Evolutionary conservation across 2,888 invertebrate genomes (phyloP), one percentile per base, ranked within the genome.

Genomic region (Drosophila barbarae): DNA sequence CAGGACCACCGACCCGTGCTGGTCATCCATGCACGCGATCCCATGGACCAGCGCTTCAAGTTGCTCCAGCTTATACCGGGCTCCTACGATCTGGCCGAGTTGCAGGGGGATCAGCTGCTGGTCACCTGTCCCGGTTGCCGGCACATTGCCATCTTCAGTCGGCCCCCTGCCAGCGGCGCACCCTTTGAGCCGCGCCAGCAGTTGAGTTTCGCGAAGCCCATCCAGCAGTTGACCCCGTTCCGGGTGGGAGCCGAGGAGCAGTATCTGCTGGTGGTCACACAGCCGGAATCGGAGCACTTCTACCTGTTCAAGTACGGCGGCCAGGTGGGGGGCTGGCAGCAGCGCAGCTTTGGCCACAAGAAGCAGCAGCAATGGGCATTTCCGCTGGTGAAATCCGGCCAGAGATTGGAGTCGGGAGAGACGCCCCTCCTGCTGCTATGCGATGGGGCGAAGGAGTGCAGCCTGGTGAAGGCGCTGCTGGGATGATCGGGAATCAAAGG

Each of bases 241-340:
- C 44, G 21, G 4, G 73, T 87, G 7, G 71, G 64, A 2, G 60
- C 18, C 18, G 18, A 72, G n/a, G 74, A 74, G 3, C 77, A 66
- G 3, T 84, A 85, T 35, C 55, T 89, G 36, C 42, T 88, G 54
- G 79, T 87, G 10, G 46, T 88, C 8, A 76, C 84, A 0, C 68
- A 72, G 51, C 55, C 69, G 0, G 81, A 77, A 6, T 75, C 80
- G 3, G 66, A 74, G 52, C 75, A 76, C 47, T 89, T 88, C 63
- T 77, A 86, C 47, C 64, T 89, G 18, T 86, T 88, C 26, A 82
- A 68, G 64, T 85, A 86, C 47, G 70, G 72, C 47, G 70, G 72
- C 8, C 75, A 80, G 34, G 74, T 88, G 2, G 81, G 77, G 50
- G 89, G 88, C 44, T 88, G 88, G 88, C 64, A 78, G 36, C 84